Conservation (phyloP, 2,888 invertebrate genomes). For the Pachycephus smyrnensis region DNA sequence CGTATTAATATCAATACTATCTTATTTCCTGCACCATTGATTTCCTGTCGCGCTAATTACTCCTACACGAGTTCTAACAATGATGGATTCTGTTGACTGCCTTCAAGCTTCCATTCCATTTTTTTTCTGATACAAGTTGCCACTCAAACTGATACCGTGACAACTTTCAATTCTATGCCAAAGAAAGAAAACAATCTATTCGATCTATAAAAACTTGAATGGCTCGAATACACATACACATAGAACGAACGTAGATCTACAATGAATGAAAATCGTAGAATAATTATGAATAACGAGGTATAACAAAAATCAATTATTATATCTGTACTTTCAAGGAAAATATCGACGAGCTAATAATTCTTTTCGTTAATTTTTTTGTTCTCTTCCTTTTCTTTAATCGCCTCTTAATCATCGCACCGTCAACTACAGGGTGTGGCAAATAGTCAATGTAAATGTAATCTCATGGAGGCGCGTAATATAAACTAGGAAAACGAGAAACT, state of each 20-base stretch:
- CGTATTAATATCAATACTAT: not conserved
- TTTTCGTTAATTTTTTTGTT: slow-evolving; percentile 8
- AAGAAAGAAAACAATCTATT: not conserved
- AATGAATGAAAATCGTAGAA: no score
- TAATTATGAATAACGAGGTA: no score
- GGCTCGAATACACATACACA: not conserved
- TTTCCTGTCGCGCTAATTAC: not conserved
- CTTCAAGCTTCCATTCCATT: no score
- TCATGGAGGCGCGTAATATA: slow-evolving; percentile 45
- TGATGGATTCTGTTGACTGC: not conserved
- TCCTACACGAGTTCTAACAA: not conserved
- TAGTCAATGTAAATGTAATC: slow-evolving; percentile 41
- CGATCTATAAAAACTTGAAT: not conserved
- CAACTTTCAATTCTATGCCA: not conserved
- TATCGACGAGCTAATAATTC: slow-evolving; percentile 25
- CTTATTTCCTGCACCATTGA: not conserved
- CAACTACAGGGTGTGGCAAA: slow-evolving; percentile 48
- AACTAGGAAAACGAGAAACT: slow-evolving; percentile 52
- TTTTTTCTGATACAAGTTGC: not conserved
- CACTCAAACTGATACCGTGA: not conserved
- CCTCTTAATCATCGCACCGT: slow-evolving; percentile 22
- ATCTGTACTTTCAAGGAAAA: not conserved
- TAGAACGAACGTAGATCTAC: not conserved
- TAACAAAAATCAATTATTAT: no score
- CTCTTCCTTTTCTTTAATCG: not conserved